A percentile compares a stretch with the other conserved stretches of the same genome.
These are phyloP conservation scores for Eriosoma lanigerum DNA, from an alignment of 1,140 invertebrate genomes.

Conservation along the genomic window DNA sequence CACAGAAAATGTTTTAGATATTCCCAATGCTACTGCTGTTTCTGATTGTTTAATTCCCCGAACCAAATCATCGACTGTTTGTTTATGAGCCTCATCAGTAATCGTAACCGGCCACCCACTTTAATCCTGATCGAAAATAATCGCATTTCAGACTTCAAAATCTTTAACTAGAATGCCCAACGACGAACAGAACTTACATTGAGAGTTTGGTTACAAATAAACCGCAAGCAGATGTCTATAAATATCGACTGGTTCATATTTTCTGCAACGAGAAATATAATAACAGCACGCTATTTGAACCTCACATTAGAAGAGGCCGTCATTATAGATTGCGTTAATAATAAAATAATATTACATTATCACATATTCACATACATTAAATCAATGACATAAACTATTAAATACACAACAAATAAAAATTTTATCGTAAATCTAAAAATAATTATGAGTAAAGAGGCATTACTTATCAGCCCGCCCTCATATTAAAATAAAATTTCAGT, in stretches of 20 bases:
- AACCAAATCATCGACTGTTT: too few relatives aligned
- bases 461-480: too few relatives aligned
- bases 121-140: neutral
- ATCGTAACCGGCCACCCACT: neutral
- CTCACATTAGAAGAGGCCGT: neutral
- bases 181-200: too few relatives aligned
- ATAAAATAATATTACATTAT: neutral
- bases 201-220: too few relatives aligned
- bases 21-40: neutral
- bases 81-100: too few relatives aligned
- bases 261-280: too few relatives aligned
- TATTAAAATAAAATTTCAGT: too few relatives aligned
- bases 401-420: neutral
- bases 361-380: neutral
- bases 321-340: neutral
- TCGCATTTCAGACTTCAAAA: neutral
- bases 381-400: neutral
- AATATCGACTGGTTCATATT: too few relatives aligned
- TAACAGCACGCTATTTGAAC: conserved; percentile 30
- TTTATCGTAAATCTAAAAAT: neutral
- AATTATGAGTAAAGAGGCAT: too few relatives aligned
- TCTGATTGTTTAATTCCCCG: neutral
- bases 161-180: too few relatives aligned
- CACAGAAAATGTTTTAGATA: too few relatives aligned
- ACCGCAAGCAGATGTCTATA: too few relatives aligned